Evolutionary conservation across 2,888 invertebrate species (phyloP), one percentile per base, ranked within the genome.

Genomic region (Rhagonycha fulva): DNA sequence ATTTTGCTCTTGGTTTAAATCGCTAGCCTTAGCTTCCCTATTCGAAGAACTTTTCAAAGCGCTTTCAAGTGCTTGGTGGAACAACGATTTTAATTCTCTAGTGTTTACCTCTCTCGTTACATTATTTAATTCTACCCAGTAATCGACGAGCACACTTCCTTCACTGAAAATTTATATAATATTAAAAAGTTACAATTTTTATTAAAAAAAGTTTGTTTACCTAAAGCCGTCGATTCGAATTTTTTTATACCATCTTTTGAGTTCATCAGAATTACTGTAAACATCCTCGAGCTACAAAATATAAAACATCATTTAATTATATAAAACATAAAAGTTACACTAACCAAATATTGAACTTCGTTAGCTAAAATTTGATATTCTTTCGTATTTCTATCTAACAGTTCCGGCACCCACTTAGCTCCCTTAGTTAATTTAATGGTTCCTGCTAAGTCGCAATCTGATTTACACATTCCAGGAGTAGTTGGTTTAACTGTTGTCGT

Each of bases 141-240:
- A 97, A 86, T 97, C 97, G 12, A 96, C 96, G 14, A 97, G 89
- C 68, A 97, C 94, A 81, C 96, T 96, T 74, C 96, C 96, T 85
- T 94, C 91, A 84, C 94, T 96, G 84, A 77, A 88, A 85, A 72
- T 19, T 26, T 23, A 12, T 69, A 30, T 63, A 19, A n/a, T n/a
- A 47, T 12, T 47, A 47, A 47, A 47, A 47, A 47, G n/a, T n/a
- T 47, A 7, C 2, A 7, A 47, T 47, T 47, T 47, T 26, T 7
- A n/a, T n/a, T n/a, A 47, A 32, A 47, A 47, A 28, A 2, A 4
- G n/a, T 47, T 47, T 28, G 80, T 82, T 86, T 86, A 91, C 91
- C 90, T 91, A 86, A 96, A 96, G 78, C 95, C 94, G 84, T 97
- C 97, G 79, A 97, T 96, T 80, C 94, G 91, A 77, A 96, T 93